Evolutionary conservation across 2,113 vertebrate genomes (phyloP).

Genomic region (Spermophilus dauricus): DNA sequence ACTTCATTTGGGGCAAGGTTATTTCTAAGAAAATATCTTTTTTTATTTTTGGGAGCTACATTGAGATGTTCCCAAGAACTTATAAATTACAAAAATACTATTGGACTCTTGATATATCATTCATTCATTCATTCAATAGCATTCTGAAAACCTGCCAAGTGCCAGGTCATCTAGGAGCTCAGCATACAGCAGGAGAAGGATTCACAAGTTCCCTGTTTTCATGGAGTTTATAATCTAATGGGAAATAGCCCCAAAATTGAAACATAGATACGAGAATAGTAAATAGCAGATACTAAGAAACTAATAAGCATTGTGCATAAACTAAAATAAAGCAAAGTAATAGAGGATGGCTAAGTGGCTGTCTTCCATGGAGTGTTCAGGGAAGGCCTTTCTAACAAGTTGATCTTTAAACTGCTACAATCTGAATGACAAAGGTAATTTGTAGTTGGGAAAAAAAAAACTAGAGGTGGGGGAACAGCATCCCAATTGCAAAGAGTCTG

Average conservation of each 20-base stretch:
- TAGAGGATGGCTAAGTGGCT: background rate
- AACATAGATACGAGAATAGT: background rate
- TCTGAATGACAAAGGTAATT: background rate
- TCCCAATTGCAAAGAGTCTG: background rate
- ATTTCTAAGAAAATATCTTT: slow-evolving; percentile 30
- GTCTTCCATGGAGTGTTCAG: background rate
- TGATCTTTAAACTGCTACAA: background rate
- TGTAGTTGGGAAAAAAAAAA: background rate
- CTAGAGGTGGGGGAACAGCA: background rate
- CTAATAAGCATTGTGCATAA: background rate
- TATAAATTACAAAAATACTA: slow-evolving; percentile 32
- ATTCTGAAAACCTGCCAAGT: background rate
- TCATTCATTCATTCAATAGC: background rate
- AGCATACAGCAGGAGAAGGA: background rate
- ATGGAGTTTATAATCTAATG: background rate
- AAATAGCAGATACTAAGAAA: background rate
- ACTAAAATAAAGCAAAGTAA: background rate
- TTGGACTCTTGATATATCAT: background rate
- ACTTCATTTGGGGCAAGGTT: background rate
- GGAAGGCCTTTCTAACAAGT: background rate
- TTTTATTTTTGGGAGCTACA: background rate
- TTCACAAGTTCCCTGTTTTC: background rate
- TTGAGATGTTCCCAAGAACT: background rate
- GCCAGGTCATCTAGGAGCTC: background rate
- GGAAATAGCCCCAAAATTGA: slow-evolving; percentile 28